Conservation (phyloP, 2,113 vertebrate species). For the Tragelaphus imberbis region DNA sequence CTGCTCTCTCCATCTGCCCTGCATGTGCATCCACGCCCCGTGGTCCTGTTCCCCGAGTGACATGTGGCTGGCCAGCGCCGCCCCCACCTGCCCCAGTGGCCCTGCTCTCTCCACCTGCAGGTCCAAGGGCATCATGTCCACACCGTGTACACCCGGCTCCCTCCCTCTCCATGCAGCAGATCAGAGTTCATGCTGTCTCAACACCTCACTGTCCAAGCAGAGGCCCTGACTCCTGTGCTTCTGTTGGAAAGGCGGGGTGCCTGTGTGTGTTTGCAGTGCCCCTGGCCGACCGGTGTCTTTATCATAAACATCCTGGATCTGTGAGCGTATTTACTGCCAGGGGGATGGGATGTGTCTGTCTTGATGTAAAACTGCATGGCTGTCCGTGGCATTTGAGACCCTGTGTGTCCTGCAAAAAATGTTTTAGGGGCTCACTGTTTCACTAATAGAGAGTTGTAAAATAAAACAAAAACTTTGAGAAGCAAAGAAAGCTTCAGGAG, state of each 20-base stretch:
- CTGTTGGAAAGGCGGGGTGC: accelerated
- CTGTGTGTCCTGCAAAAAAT: not conserved
- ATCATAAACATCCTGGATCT: not conserved
- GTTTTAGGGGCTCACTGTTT: conserved; percentile 18
- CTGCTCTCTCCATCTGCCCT: not conserved
- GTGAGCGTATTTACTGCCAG: not conserved
- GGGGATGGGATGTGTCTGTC: not conserved
- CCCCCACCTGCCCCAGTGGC: accelerated
- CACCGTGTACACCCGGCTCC: accelerated
- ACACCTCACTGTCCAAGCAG: accelerated
- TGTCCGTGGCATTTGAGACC: not conserved
- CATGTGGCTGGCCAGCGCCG: accelerated
- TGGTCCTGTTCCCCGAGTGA: not conserved
- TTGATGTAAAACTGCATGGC: not conserved
- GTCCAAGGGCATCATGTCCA: accelerated
- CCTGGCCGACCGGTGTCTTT: accelerated
- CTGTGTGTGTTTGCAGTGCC: accelerated
- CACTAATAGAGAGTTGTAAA: not conserved
- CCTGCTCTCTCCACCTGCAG: accelerated
- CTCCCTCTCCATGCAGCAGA: accelerated
- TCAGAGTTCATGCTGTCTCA: accelerated
- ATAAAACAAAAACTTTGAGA: not conserved
- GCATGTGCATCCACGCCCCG: accelerated
- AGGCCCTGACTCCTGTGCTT: not conserved
- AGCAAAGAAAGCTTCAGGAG: conserved; percentile 26